Percentiles rank a stretch among this genome's conserved stretches.
phyloP scores from a whole-genome alignment of 2,888 invertebrate genomes.

The Anodontia alba region DNA sequence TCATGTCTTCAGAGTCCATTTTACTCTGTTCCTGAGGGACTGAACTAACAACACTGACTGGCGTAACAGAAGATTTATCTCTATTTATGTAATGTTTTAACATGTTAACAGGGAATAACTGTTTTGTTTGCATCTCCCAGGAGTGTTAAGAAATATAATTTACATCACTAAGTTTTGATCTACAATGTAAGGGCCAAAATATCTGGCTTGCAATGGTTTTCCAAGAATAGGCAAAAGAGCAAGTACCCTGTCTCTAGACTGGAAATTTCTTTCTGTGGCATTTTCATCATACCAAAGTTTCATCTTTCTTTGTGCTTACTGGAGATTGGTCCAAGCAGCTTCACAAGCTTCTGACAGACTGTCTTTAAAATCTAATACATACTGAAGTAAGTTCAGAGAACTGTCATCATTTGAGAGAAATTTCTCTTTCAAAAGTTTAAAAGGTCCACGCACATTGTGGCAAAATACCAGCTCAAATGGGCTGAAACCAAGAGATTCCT shows the following conservation, averaged over 20 bases:
- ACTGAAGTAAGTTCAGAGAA: constrained; percentile 11
- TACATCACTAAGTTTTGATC: constrained; percentile 40
- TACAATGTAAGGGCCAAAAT: constrained; percentile 52
- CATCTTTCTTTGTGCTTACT: constrained; percentile 46
- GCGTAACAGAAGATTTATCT: neutral
- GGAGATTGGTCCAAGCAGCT: constrained; percentile 46
- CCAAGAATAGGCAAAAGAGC: constrained; percentile 52
- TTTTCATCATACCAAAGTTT: constrained; percentile 55
- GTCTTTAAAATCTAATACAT: neutral
- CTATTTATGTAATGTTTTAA: constrained; percentile 43
- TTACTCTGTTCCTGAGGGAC: constrained; percentile 22
- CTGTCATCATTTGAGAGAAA: neutral
- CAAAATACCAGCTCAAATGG: constrained; percentile 63
- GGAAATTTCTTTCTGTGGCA: constrained; percentile 43
- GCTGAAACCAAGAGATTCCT: constrained; percentile 62
- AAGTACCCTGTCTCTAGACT: constrained; percentile 58
- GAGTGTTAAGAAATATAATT: constrained; percentile 52
- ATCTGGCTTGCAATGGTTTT: constrained; percentile 48
- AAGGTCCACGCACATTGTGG: constrained; percentile 44
- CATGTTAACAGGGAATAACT: constrained; percentile 57
- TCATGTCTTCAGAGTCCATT: constrained; percentile 1
- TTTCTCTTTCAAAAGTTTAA: constrained; percentile 3
- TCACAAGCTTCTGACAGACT: constrained; percentile 16
- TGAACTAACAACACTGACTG: constrained; percentile 27
- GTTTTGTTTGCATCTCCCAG: constrained; percentile 39